Evolutionary conservation across 2,797 vertebrate genomes (phyloP).

Genomic region (Lates japonicus): DNA sequence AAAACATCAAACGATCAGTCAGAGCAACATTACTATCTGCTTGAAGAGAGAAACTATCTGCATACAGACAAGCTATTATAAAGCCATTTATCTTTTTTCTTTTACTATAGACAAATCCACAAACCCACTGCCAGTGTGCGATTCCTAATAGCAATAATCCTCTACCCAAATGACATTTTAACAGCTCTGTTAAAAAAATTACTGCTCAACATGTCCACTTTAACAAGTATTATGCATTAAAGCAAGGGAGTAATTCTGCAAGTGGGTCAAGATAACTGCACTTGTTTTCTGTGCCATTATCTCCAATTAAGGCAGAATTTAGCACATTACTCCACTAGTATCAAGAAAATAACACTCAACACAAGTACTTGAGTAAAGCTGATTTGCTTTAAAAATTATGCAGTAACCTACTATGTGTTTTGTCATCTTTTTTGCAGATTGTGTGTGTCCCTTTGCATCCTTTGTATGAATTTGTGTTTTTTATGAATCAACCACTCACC

Average conservation of each 20-base stretch:
- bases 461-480: neutral
- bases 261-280: constrained; percentile 22
- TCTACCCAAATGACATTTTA: constrained; percentile 11
- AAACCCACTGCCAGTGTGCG: neutral
- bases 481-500: constrained; percentile 84
- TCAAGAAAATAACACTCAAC: constrained; percentile 21
- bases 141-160: neutral
- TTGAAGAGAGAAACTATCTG: constrained; percentile 16
- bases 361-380: constrained; percentile 12
- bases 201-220: constrained; percentile 7
- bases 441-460: neutral
- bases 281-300: constrained; percentile 30
- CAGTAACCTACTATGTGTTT: neutral
- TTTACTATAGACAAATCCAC: neutral
- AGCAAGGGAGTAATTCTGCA: constrained; percentile 25
- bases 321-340: neutral
- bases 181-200: constrained; percentile 1
- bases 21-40: constrained; percentile 9
- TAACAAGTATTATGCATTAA: constrained; percentile 19
- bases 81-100: neutral
- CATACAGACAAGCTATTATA: neutral
- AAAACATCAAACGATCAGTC: constrained; percentile 60
- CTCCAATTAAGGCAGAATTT: constrained; percentile 27
- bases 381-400: neutral
- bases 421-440: neutral